Conservation (phyloP, 2,113 vertebrate genomes). For the Oreochromis spilurus region DNA sequence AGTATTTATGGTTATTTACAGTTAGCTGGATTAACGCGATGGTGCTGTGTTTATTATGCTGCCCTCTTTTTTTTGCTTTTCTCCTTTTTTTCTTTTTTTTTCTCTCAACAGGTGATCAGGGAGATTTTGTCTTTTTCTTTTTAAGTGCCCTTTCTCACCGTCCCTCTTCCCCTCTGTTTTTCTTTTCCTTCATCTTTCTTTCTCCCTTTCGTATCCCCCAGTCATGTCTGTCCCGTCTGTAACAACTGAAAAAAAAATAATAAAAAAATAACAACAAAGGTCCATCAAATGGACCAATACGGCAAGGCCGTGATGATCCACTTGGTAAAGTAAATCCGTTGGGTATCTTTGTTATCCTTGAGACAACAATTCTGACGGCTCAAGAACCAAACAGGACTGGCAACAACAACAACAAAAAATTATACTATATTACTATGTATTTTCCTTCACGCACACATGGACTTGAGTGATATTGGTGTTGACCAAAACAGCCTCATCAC, state of each 20-base stretch:
- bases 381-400: not conserved
- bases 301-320: not conserved
- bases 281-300: not conserved
- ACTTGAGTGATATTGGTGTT: not conserved
- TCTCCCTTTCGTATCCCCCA: not conserved
- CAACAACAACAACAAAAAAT: not conserved
- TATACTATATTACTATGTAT: not conserved
- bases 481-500: not conserved
- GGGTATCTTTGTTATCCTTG: not conserved
- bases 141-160: not conserved
- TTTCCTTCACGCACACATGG: not conserved
- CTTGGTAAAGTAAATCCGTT: not conserved
- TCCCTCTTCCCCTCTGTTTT: not conserved
- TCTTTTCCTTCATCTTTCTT: not conserved
- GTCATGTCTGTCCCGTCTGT: not conserved
- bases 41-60: not conserved
- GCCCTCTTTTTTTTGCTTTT: not conserved
- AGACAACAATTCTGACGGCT: not conserved
- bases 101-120: accelerated
- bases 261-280: not conserved
- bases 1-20: no score
- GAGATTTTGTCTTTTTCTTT: not conserved
- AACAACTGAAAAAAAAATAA: not conserved
- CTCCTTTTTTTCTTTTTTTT: not conserved
- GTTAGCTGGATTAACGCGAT: no score